phyloP scores from a whole-genome alignment of 2,113 vertebrate genomes.

The Paedocypris sp. region DNA sequence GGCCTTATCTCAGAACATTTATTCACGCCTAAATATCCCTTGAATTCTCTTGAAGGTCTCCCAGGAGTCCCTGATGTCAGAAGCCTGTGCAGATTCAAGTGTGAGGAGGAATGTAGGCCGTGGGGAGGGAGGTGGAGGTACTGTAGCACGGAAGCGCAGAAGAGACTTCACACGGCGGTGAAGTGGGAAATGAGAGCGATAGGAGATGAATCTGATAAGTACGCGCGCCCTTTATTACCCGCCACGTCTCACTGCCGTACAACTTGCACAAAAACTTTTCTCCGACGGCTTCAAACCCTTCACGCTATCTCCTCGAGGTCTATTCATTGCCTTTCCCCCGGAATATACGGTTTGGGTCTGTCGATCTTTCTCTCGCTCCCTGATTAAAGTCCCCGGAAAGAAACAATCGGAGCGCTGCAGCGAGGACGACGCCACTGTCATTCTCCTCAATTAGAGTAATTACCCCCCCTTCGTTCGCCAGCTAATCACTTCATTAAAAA shows the following conservation, averaged over 20 bases:
- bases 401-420: slow-evolving; percentile 40
- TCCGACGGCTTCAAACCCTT: slow-evolving; percentile 39
- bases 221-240: slow-evolving; percentile 27
- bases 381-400: slow-evolving; percentile 41
- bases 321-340: slow-evolving; percentile 36
- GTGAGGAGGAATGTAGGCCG: slow-evolving; percentile 9
- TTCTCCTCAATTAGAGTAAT: slow-evolving; percentile 65
- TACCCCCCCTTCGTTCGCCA: slow-evolving; percentile 59
- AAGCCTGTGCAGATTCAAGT: slow-evolving; percentile 36
- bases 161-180: slow-evolving; percentile 39
- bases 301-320: slow-evolving; percentile 35
- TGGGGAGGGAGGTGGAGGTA: neutral
- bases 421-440: slow-evolving; percentile 54
- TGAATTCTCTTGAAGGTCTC: slow-evolving; percentile 42
- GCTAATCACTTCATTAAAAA: slow-evolving; percentile 72
- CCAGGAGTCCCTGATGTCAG: slow-evolving; percentile 43
- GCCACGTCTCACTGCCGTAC: slow-evolving; percentile 14
- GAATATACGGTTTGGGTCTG: neutral
- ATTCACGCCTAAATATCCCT: slow-evolving; percentile 30
- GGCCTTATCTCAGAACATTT: neutral
- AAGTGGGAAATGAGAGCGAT: slow-evolving; percentile 51
- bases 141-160: slow-evolving; percentile 1
- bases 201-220: slow-evolving; percentile 46
- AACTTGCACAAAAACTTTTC: slow-evolving; percentile 47
- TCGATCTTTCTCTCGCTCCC: slow-evolving; percentile 23